Percentiles rank a stretch among this genome's conserved stretches.
Evolutionary conservation across 2,888 invertebrate genomes (phyloP).

Genomic region (Rhagonycha lutea): DNA sequence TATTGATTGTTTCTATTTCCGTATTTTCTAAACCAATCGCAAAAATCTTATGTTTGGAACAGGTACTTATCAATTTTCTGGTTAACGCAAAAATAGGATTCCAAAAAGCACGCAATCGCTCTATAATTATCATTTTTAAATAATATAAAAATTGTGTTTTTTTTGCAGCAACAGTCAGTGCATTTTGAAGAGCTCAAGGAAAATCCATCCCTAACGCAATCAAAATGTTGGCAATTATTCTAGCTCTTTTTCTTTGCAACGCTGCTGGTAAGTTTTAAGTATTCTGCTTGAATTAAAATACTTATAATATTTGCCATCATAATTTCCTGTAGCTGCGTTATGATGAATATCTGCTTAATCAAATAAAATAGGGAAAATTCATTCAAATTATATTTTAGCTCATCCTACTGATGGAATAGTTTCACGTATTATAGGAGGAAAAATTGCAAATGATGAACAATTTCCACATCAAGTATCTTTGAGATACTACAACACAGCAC

Average conservation of each 20-base stretch:
- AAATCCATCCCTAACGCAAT: neutral
- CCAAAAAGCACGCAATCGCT: neutral
- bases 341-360: no score
- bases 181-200: neutral
- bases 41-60: neutral
- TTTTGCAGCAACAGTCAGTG: neutral
- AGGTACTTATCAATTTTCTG: neutral
- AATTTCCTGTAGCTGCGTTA: no score
- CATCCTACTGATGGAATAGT: neutral
- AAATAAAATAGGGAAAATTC: neutral
- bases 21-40: neutral
- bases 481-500: neutral
- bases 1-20: neutral
- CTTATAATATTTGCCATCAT: no score
- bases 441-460: neutral
- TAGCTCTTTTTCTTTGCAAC: neutral
- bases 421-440: neutral
- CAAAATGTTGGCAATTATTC: neutral
- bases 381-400: neutral
- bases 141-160: neutral
- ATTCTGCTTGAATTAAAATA: neutral
- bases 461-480: slow-evolving; percentile 3
- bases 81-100: neutral
- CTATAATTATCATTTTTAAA: neutral
- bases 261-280: neutral